Base-by-base conservation (phyloP, 2,797 vertebrate species). In the Diplodus puntazzo region DNA sequence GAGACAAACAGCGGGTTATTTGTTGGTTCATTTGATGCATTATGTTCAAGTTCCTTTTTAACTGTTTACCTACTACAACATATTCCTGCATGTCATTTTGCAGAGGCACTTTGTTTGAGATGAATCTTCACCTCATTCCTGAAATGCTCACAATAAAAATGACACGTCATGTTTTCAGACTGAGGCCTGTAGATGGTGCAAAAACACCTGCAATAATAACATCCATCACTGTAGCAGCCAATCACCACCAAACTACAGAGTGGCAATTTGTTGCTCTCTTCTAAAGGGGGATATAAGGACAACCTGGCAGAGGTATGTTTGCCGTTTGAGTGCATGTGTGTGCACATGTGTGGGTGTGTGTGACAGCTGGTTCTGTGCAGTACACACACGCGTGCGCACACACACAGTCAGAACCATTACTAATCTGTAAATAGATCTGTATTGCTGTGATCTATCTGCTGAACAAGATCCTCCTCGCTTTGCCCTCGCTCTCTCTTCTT, bases 361-460 rank as follows among this genome's bases (percentile, higher is more conserved):
- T 59, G 20, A 17, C 30, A 60, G 49, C 52, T 34, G 50, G 46
- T 50, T 58, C 42, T 20, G 18, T 54, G 58, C 61, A 58, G 25
- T 43, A 65, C 34, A 39, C 66, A 53, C 59, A 27, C 52, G 42
- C 62, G 63, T 43, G n/a, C 59, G 43, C 70, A 50, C 69, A 46
- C 66, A 72, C 63, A 69, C 49, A 82, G 52, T 66, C 74, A 82
- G 78, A 83, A 76, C 74, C 80, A 83, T 85, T 87, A 75, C 73
- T 85, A 86, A 86, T 89, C 88, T 93, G 85, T 89, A 89, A 90
- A 92, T 90, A 93, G 87, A 91, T 90, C 81, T 69, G 76, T 78
- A 58, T 71, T 65, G 69, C 87, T 91, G 75, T 87, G 91, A 89
- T 90, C 84, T 89, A 67, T 80, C 82, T 75, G 71, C 72, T 1